Evolutionary conservation across 2,113 vertebrate species (phyloP), one percentile per base, ranked within the genome.

Genomic region (Malaclemys terrapin): DNA sequence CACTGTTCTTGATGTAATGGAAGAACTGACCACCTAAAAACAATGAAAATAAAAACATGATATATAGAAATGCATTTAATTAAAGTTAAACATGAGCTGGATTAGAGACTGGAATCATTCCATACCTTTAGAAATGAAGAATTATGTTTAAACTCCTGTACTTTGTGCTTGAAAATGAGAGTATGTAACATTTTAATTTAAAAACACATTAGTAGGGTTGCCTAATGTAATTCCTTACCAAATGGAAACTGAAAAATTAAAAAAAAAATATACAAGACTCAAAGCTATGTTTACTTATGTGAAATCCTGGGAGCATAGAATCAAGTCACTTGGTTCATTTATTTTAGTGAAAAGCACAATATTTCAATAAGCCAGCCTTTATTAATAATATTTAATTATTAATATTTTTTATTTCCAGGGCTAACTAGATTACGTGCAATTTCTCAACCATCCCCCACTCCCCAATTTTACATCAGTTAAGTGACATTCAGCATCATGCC

Each of bases 311-410:
- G 25, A 76, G 42, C 75, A 88, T 22, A 54, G 83, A 82, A 90
- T 92, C 45, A 86, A 78, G 45, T 87, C 27, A 96, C 88, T 90
- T 91, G 24, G 87, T 79, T 84, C 83, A 91, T 94, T 94, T 90
- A 93, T 94, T 91, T 91, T 12, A 91, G 59, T 16, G 45, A 91
- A 80, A 89, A 85, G 84, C 91, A 79, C 10, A 81, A 52, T 84
- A 90, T 82, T 92, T 91, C 87, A 95, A 49, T n/a, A 83, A 52
- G 65, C 38, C 82, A 89, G 87, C 10, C 90, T 97, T 91, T 76
- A 82, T 53, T 83, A 85, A 91, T 91, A 80, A 90, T 69, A 87
- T 88, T 27, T 76, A 27, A 75, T 75, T 91, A 85, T 78, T 89
- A 93, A 90, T 52, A 96, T 85, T 52, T 20, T 6, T 87, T 91